A percentile compares a stretch with the other conserved stretches of the same genome.
Evolutionary conservation across 2,113 vertebrate genomes (phyloP).

Genomic region (Epinephelus fuscoguttatus): DNA sequence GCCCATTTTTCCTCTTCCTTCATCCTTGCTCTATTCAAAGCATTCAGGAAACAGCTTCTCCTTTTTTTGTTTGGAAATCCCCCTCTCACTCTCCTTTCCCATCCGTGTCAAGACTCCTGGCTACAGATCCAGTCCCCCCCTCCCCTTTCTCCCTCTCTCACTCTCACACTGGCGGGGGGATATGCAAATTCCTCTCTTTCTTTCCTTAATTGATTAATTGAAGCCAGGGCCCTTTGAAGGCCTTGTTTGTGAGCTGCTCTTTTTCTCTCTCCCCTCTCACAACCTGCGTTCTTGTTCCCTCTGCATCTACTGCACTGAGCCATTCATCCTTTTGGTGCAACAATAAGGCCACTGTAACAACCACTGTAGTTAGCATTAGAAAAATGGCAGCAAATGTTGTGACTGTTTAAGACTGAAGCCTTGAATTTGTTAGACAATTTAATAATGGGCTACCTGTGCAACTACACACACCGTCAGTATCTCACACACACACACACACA

Average conservation of each 20-base stretch:
- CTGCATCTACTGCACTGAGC: slow-evolving; percentile 38
- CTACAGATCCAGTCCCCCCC: slow-evolving; percentile 62
- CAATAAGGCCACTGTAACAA: slow-evolving; percentile 39
- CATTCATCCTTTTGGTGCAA: slow-evolving; percentile 32
- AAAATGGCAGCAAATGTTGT: background rate
- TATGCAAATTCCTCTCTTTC: slow-evolving; percentile 86
- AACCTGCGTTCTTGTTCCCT: slow-evolving; percentile 66
- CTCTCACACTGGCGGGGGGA: slow-evolving; percentile 70
- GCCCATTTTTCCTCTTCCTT: slow-evolving; percentile 52
- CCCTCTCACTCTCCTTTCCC: slow-evolving; percentile 72
- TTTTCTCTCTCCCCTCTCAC: slow-evolving; percentile 56
- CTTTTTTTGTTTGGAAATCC: slow-evolving; percentile 75
- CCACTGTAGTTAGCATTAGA: background rate
- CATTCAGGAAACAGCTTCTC: slow-evolving; percentile 83
- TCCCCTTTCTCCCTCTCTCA: slow-evolving; percentile 32
- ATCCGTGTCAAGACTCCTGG: slow-evolving; percentile 83
- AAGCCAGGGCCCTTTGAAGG: slow-evolving; percentile 81
- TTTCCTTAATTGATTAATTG: slow-evolving; percentile 87
- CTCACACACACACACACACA: background rate
- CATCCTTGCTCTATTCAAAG: slow-evolving; percentile 76
- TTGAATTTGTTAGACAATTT: background rate
- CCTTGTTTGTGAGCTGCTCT: slow-evolving; percentile 77
- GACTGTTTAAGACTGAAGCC: background rate
- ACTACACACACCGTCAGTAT: background rate
- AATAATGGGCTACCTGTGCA: slow-evolving; percentile 6